Evolutionary conservation across 2,888 invertebrate species (phyloP).

Genomic region (Deroplatys truncata): DNA sequence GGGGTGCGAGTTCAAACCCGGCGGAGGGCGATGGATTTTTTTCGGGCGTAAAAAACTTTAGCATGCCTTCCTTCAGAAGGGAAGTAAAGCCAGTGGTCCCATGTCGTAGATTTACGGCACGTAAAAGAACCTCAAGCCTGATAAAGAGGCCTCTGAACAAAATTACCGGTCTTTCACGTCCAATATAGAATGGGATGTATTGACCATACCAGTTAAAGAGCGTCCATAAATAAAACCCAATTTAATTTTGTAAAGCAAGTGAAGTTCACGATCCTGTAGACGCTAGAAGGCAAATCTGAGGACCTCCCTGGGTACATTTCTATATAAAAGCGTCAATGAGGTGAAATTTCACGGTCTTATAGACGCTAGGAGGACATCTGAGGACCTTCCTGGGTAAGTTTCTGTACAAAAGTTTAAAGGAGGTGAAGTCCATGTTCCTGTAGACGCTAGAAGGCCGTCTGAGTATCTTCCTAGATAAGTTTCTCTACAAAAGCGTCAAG

Average conservation of each 20-base stretch:
- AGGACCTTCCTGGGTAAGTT: conserved; percentile 89
- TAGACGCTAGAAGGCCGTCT: conserved; percentile 96
- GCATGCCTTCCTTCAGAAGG: too few species aligned
- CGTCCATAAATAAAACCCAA: too few species aligned
- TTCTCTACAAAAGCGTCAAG: conserved; percentile 82
- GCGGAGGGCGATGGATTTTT: too few species aligned
- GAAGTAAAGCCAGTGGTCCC: too few species aligned
- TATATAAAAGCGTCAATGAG: conserved; percentile 86
- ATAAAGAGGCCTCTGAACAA: too few species aligned
- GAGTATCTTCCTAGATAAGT: conserved; percentile 94
- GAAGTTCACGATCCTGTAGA: conserved; percentile 88
- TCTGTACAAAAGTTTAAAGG: conserved; percentile 65
- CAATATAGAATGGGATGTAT: too few species aligned
- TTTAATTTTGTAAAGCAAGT: conserved; percentile 67
- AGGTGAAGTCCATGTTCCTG: conserved; percentile 87
- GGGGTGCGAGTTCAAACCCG: too few species aligned
- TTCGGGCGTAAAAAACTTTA: too few species aligned
- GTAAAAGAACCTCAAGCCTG: too few species aligned
- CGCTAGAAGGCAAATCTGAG: conserved; percentile 92
- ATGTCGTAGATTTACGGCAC: too few species aligned
- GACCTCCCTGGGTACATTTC: conserved; percentile 83
- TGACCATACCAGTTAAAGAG: too few species aligned
- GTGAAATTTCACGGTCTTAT: conserved; percentile 91
- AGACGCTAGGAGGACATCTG: conserved; percentile 93
- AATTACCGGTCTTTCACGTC: too few species aligned